Base-by-base conservation (phyloP, 2,797 vertebrate genomes). In the Danio jaintianensis region DNA sequence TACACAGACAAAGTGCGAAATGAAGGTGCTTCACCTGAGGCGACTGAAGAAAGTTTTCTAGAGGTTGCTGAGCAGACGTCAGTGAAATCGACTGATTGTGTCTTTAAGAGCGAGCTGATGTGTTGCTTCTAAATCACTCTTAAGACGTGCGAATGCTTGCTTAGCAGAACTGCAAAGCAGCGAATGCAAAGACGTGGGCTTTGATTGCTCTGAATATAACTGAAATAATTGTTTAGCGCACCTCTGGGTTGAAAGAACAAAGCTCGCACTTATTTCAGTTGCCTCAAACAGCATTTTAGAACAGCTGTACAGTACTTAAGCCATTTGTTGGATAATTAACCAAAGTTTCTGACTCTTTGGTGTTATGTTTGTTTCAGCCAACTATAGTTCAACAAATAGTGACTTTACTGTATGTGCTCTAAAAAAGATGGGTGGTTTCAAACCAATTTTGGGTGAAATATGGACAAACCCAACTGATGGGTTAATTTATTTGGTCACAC, bases 1-100 rank as follows among this genome's bases (percentile, higher is more conserved):
- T 90, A 70, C 84, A 82, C 87, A 64, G 59, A 86, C 78, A 45
- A 53, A 61, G 42, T 61, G 62, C 70, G 52, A 80, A 73, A 56
- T 40, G 67, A 80, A 79, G 82, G 82, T 79, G 63, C 63, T 71
- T 75, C 70, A 80, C 77, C 80, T 77, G 77, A 85, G 69, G 77
- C 77, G 63, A 69, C 80, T 68, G 45, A 50, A 66, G 40, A 80
- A 82, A 85, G 47, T 80, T 82, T 85, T 36, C 40, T 66, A 55
- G 78, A 50, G 50, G 66, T 62, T 84, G 63, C 50, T 73, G 73
- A 80, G 52, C 78, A 72, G 20, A 42, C 53, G 18, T 82, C 55
- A 72, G 62, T 58, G 66, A 82, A 82, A 71, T 73, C 43, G 59
- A 4, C 22, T 18, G 67, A 66, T 22, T 58, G 29, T 74, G 45